Base-by-base conservation (phyloP, 2,113 vertebrate species). In the Pelvicachromis taeniatus region DNA sequence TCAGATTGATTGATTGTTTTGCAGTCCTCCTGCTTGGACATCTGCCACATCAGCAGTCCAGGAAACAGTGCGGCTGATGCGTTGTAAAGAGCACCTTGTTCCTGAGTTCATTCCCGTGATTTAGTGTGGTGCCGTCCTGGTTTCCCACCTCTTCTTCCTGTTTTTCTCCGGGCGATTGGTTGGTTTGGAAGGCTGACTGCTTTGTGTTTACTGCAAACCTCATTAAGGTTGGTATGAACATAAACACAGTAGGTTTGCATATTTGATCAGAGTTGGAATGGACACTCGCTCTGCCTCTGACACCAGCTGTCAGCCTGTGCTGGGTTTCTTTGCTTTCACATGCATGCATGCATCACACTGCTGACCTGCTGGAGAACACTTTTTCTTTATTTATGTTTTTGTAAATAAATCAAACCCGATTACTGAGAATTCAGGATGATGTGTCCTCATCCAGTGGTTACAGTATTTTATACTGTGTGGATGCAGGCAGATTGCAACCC, bases 401-500 rank as follows among this genome's bases (percentile, higher is more conserved):
- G n/a, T n/a, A n/a, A n/a, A n/a, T n/a, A n/a, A n/a, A n/a, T n/a
- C n/a, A n/a, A 61, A 35, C 31, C 0, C 0, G 1, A 63, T 38
- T 0, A 7, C 19, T 63, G 33, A 38, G 59, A 63, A 21, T 16
- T 48, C 45, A 48, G 14, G 10, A 16, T 48, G 42, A 45, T 45
- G 42, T 45, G 14, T 7, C 45, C 45, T 17, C 45, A 17, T 17
- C 45, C 6, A 6, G 38, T 40, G 11, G 6, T 4, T 40, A 38
- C 10, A 21, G 55, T 5, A 26, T 58, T 58, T 58, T n/a, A n/a
- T 6, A 63, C 10, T 17, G 1, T 1, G 9, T 38, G 21, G 12
- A 14, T 58, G 0, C 26, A 31, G 12, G n/a, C 35, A 23, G 35
- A 40, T n/a, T n/a, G n/a, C n/a, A n/a, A n/a, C n/a, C n/a, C n/a